Evolutionary conservation across 2,797 vertebrate species (phyloP).

Genomic region (Loriculus beryllinus): DNA sequence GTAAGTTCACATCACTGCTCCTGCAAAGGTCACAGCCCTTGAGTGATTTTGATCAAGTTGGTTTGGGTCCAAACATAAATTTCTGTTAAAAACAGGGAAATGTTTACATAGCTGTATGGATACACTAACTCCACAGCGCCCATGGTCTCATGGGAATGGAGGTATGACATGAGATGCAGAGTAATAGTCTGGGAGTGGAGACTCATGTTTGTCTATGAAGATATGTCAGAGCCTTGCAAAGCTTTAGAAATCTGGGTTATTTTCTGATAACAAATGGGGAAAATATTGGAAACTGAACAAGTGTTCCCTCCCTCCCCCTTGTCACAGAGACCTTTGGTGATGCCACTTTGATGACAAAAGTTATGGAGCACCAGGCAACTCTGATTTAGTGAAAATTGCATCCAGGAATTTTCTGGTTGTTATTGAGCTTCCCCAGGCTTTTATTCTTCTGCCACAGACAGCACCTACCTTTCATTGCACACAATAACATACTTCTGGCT

Average conservation of each 20-base stretch:
- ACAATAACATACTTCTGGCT: neutral
- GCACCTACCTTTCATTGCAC: neutral
- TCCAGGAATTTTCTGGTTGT: neutral
- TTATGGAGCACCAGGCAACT: neutral
- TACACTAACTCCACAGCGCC: neutral
- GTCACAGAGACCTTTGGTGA: neutral
- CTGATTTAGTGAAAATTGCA: neutral
- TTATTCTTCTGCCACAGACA: neutral
- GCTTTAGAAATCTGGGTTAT: neutral
- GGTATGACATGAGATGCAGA: neutral
- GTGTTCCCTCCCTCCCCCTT: neutral
- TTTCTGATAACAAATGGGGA: neutral
- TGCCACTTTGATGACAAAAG: neutral
- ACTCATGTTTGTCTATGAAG: neutral
- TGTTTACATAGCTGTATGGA: neutral
- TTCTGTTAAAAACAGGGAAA: neutral
- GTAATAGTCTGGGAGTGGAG: neutral
- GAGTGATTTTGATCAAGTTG: neutral
- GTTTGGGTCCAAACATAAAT: neutral
- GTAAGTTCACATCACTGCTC: neutral
- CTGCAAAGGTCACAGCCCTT: neutral
- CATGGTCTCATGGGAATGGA: fast-evolving
- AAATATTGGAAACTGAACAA: neutral
- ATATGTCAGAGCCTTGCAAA: neutral
- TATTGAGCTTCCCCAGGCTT: neutral